These are phyloP conservation scores for Mythimna pallens DNA, from an alignment of 2,888 invertebrate genomes.

Conservation along the genomic window DNA sequence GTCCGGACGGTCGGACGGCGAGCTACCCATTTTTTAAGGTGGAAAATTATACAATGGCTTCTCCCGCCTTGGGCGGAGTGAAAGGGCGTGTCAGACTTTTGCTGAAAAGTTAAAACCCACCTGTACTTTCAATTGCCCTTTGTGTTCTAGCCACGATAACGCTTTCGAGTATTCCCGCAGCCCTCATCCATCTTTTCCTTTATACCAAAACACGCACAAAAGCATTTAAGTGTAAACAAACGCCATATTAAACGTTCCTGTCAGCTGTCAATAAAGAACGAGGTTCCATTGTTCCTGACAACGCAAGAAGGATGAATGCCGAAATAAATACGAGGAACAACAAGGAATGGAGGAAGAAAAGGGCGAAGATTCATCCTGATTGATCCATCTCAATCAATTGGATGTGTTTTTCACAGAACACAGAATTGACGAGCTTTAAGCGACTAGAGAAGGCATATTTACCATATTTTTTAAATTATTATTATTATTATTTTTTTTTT, in stretches of 20 bases:
- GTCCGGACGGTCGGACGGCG: no score
- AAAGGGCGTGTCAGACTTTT: no score
- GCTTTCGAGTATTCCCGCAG: no score
- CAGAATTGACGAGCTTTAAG: not conserved
- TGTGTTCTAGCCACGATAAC: no score
- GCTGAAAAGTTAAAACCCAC: no score
- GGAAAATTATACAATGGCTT: no score
- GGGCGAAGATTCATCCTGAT: constrained; percentile 31
- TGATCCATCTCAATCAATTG: constrained; percentile 50
- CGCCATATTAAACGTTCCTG: not conserved
- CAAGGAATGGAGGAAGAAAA: constrained; percentile 13
- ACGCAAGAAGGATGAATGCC: constrained; percentile 16
- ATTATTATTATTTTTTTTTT: no score
- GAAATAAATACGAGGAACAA: constrained; percentile 28
- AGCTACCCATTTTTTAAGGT: no score
- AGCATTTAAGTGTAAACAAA: constrained; percentile 4
- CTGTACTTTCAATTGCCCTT: no score
- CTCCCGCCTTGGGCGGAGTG: no score
- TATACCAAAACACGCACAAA: not conserved
- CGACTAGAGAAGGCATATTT: not conserved
- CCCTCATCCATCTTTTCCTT: not conserved
- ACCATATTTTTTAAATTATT: no score
- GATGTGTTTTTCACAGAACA: constrained; percentile 15
- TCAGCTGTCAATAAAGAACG: constrained; percentile 29
- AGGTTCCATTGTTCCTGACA: constrained; percentile 27